A percentile compares a stretch with the other conserved stretches of the same genome.
Conservation (phyloP, 2,797 vertebrate species). For the Centroberyx gerrardi region DNA sequence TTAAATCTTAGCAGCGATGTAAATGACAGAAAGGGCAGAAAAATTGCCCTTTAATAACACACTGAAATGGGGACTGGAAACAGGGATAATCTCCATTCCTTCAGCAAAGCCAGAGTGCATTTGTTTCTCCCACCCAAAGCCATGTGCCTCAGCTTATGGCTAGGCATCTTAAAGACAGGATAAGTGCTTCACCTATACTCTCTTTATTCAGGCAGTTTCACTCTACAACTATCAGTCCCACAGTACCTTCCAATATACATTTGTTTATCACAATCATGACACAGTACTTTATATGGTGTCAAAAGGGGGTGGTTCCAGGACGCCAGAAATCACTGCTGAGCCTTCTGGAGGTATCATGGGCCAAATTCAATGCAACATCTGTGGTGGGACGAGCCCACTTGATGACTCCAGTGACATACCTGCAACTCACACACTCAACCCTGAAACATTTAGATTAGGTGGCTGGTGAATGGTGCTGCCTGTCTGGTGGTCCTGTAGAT, state of each 20-base stretch:
- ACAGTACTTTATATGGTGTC: not conserved
- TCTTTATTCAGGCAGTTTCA: not conserved
- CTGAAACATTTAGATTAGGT: not conserved
- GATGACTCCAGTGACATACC: constrained; percentile 9
- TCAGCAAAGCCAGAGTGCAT: not conserved
- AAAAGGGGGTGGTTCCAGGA: too few species aligned
- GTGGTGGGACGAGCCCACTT: constrained; percentile 5
- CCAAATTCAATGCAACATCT: constrained; percentile 19
- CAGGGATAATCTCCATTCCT: not conserved
- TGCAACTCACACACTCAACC: not conserved
- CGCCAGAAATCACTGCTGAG: too few species aligned
- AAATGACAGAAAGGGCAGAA: not conserved
- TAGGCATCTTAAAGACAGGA: not conserved
- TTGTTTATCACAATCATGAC: not conserved
- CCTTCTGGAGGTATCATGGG: not conserved
- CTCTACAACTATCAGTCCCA: too few species aligned
- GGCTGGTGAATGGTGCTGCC: constrained; percentile 7
- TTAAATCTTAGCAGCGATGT: not conserved
- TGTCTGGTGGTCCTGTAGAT: not conserved
- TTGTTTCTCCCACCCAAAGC: not conserved
- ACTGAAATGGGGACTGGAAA: not conserved
- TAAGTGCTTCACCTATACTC: not conserved
- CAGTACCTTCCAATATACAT: not conserved
- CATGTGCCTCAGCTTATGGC: not conserved
- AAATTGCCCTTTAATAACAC: not conserved